Evolutionary conservation across 2,113 vertebrate genomes (phyloP).

Genomic region (Lagopus muta): DNA sequence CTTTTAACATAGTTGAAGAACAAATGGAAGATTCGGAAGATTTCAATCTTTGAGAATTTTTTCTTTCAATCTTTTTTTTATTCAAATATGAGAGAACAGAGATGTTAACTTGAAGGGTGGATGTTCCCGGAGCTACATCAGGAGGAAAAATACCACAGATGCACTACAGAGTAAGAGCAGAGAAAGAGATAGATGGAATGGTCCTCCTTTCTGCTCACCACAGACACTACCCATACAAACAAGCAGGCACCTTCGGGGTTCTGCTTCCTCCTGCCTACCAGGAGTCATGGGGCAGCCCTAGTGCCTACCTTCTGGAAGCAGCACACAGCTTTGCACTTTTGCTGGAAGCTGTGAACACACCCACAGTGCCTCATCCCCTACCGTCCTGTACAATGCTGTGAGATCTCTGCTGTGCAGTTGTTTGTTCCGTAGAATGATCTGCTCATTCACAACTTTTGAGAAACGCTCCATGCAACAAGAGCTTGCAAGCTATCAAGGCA

Average conservation of each 20-base stretch:
- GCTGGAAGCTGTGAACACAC: fast-evolving
- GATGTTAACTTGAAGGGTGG: background rate
- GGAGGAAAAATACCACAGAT: background rate
- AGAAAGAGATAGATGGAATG: fast-evolving
- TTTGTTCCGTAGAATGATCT: background rate
- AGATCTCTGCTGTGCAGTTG: background rate
- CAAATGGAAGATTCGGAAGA: background rate
- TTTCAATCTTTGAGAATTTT: background rate
- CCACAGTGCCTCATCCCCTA: fast-evolving
- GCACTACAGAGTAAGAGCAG: background rate
- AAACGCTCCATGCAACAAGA: background rate
- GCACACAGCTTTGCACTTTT: no score
- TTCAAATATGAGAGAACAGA: background rate
- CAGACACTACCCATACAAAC: background rate
- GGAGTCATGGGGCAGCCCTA: background rate
- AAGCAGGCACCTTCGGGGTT: background rate
- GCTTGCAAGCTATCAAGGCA: background rate
- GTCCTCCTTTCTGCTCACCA: background rate
- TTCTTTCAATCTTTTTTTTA: background rate
- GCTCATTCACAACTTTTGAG: fast-evolving
- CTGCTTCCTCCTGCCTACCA: background rate
- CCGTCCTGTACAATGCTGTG: no score
- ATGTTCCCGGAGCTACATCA: background rate
- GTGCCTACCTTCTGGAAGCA: background rate
- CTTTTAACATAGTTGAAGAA: background rate